Evolutionary conservation across 2,797 vertebrate genomes (phyloP), one percentile per base, ranked within the genome.

Genomic region (Rhabdophis nuchalis): DNA sequence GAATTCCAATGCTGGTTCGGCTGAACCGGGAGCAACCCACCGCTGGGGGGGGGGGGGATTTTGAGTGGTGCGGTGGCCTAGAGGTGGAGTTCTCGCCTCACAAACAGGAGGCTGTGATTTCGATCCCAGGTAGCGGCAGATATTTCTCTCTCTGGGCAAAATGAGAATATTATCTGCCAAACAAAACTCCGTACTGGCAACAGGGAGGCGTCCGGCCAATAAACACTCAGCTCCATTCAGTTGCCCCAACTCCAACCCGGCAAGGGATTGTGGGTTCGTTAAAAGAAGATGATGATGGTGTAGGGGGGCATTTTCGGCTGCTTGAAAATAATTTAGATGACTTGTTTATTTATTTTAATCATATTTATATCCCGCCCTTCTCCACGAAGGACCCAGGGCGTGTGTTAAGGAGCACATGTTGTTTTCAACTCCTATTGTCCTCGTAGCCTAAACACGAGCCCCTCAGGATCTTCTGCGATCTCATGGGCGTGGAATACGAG

Each of bases 401-500:
- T n/a, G n/a, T n/a, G n/a, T n/a, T n/a, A n/a, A 12, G 7, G 7
- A 85, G 1, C 10, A 68, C 32, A 29, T 88, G 3, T 1, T 85
- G 8, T 64, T 90, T 82, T 87, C 72, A 0, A 85, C 60, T 53
- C 91, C 58, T 86, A 11, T 94, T 95, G 95, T 96, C 92, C 1
- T 94, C 96, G 2, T 93, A 99, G 99, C 97, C 99, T 92, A 99
- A 99, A 94, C 99, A 99, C 4, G 96, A 97, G 46, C 98, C 99
- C 94, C 98, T 99, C 94, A 97, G 88, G 5, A 97, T 98, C 52
- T 99, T 99, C 97, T 99, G 99, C 11, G 98, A 99, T 89, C 97
- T 99, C 91, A 98, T 99, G 97, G 98, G 99, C 0, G 98, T 99
- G 95, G 97, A 98, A 85, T 99, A 99, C 86, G 98, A 99, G 94